Evolutionary conservation across 1,140 invertebrate genomes (phyloP), one percentile per base, ranked within the genome.

Genomic region (Ladona fulva): DNA sequence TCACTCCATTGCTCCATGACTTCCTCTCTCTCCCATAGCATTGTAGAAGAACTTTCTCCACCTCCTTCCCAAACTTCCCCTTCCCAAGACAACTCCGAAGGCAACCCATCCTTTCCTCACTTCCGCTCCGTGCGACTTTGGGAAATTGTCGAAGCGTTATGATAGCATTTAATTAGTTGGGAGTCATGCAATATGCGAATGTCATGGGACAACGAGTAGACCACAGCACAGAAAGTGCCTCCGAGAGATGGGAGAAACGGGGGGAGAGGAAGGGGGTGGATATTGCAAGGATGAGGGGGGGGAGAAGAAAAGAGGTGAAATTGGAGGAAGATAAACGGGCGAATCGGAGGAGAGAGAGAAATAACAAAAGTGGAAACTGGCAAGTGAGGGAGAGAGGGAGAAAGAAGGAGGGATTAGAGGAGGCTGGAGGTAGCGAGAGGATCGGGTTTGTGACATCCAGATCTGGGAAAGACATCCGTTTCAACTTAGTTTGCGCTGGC

Each of bases 81-180:
- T 22, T 6, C 52, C 44, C 44, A 52, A 10, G 44, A 16, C 52
- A 66, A 66, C 52, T 22, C 52, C 52, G 1, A 3, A 66, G 5
- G n/a, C 14, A 12, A 12, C 52, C 52, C 52, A 66, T 66, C 52
- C 12, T 66, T 66, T 12, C 52, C 52, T 66, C 52, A 66, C 52
- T 66, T 66, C 52, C 52, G 52, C 52, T 66, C 52, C 52, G 14
- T 66, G 52, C 52, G 52, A 66, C 52, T 66, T 66, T 66, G 52
- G 52, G 52, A 66, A 66, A 66, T 66, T 66, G 52, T 66, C 52
- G 52, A 66, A 66, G 52, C 52, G 52, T 66, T 66, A 66, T 6
- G 52, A 66, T 66, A 66, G 52, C 52, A 66, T 66, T 66, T 66
- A 66, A 66, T 66, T 66, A 66, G 52, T 66, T 66, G 52, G 52